Base-by-base conservation (phyloP, 2,113 vertebrate genomes). In the Phocoena sinus region DNA sequence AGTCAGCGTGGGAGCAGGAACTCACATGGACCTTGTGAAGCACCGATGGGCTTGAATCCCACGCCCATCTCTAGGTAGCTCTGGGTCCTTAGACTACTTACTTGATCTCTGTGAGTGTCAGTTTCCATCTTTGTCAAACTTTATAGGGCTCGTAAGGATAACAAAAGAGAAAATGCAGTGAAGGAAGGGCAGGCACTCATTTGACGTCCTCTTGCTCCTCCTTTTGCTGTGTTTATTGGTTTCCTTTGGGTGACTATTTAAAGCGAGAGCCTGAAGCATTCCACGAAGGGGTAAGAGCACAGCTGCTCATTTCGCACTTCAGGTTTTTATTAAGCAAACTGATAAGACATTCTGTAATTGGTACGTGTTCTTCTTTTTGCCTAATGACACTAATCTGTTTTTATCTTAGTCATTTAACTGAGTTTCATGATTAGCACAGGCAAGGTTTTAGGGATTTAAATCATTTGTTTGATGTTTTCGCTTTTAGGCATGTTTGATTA, bases 321-420 rank as follows among this genome's bases (percentile, higher is more conserved):
- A 74, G 85, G 62, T 85, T 96, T 97, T 97, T 82, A 94, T 88
- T 85, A 96, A 91, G 71, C 92, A 95, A 96, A 90, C 73, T 17
- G 90, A 71, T 97, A 95, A 97, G 95, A 44, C n/a, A 65, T 74
- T 88, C 96, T 92, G 26, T 97, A 96, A 96, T 91, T 94, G 81
- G 76, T 50, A 36, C 36, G 10, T 96, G 80, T 80, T 93, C 68
- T 50, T 95, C 77, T 95, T 95, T 95, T 97, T 93, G 77, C 92
- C 90, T 96, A 97, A 94, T 97, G 95, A 97, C 96, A 97, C 88
- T 97, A 96, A 98, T 97, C 93, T 96, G 93, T 96, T 97, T 97
- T 96, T 93, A 98, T 98, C 96, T 96, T 93, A 84, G 92, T 91
- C 94, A 97, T 95, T 97, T 97, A 96, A 96, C 95, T 88, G 93